These are phyloP conservation scores for Anolis sagrei DNA, from an alignment of 2,113 vertebrate genomes.

Conservation along the genomic window DNA sequence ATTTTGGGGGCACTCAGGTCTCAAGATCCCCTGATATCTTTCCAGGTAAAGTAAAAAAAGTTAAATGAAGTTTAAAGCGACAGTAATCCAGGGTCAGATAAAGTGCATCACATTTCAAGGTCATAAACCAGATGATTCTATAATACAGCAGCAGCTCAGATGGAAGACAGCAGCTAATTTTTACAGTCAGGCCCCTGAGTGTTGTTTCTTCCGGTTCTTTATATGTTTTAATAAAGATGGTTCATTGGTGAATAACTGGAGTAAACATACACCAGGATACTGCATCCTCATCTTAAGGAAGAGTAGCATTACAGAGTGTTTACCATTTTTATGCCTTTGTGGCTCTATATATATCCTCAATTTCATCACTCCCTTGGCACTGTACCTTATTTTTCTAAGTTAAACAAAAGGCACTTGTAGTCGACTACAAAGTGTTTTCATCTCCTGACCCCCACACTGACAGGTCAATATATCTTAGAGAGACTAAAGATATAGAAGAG, in stretches of 20 bases:
- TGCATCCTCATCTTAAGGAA: slow-evolving; percentile 27
- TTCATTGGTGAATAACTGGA: slow-evolving; percentile 45
- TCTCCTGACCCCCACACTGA: slow-evolving; percentile 71
- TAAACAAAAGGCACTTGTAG: slow-evolving; percentile 71
- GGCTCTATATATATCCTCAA: slow-evolving; percentile 55
- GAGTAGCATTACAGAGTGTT: slow-evolving; percentile 40
- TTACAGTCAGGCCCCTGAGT: slow-evolving; percentile 17
- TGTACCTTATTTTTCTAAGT: slow-evolving; percentile 68
- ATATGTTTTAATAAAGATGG: slow-evolving; percentile 59
- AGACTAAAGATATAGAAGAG: slow-evolving; percentile 74
- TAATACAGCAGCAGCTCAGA: slow-evolving; percentile 31
- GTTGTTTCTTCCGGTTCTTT: slow-evolving; percentile 47
- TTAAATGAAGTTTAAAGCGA: slow-evolving; percentile 40
- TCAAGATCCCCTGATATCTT: slow-evolving; percentile 10
- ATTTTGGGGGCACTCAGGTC: slow-evolving; percentile 3
- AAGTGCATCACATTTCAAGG: background rate
- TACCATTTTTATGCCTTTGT: slow-evolving; percentile 66
- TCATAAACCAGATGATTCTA: slow-evolving; percentile 35
- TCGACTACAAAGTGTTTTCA: slow-evolving; percentile 68
- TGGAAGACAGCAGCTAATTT: slow-evolving; percentile 15
- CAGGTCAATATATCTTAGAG: slow-evolving; percentile 76
- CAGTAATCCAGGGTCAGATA: slow-evolving; percentile 3
- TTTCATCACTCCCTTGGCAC: slow-evolving; percentile 69
- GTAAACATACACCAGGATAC: slow-evolving; percentile 38
- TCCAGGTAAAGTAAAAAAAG: slow-evolving; percentile 11